Evolutionary conservation across 2,113 vertebrate species (phyloP).

Genomic region (Pluvialis apricaria): DNA sequence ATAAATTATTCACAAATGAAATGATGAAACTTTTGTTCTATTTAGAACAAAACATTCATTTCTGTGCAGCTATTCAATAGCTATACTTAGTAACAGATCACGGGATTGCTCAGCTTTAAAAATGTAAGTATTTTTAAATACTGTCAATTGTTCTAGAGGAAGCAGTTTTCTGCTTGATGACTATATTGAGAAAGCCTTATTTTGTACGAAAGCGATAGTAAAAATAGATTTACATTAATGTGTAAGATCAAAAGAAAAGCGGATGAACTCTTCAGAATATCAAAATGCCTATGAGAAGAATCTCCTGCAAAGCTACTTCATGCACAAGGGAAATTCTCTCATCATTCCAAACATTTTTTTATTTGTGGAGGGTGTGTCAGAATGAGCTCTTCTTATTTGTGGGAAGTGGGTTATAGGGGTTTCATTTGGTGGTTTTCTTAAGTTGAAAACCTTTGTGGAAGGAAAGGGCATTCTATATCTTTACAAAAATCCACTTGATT

Average conservation of each 20-base stretch:
- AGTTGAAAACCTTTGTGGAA: neutral
- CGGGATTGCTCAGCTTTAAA: neutral
- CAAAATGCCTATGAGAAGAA: neutral
- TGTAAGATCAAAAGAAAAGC: neutral
- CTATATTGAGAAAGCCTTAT: neutral
- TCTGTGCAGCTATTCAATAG: neutral
- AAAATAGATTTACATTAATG: neutral
- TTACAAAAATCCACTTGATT: neutral
- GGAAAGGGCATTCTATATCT: neutral
- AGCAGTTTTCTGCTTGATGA: neutral
- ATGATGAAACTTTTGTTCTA: neutral
- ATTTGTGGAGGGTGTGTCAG: neutral
- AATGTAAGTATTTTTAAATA: neutral
- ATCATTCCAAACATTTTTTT: neutral
- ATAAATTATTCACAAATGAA: constrained; percentile 26
- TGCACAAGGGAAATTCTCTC: neutral
- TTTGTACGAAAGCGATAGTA: neutral
- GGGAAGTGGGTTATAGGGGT: neutral
- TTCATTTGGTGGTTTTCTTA: neutral
- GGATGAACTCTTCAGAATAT: neutral
- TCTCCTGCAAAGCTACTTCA: neutral
- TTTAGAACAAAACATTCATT: neutral
- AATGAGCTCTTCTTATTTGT: neutral
- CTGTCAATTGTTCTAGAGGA: neutral
- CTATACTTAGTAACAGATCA: neutral